Percentiles rank a stretch among this genome's conserved stretches.
Evolutionary conservation across 2,888 invertebrate genomes (phyloP).

Genomic region (Drosophila longiperda): DNA sequence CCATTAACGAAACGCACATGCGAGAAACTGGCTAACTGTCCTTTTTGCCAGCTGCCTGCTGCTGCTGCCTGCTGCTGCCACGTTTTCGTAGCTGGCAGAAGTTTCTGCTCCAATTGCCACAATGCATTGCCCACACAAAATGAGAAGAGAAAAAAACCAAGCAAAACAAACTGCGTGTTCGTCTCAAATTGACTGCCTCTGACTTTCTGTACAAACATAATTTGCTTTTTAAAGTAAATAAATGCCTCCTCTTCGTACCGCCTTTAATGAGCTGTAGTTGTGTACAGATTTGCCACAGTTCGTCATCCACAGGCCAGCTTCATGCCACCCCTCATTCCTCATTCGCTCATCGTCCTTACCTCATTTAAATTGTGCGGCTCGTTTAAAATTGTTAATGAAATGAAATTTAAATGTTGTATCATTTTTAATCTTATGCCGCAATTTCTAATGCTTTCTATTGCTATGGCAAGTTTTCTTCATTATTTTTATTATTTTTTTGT

Average conservation of each 20-base stretch:
- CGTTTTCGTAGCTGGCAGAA: constrained; percentile 51
- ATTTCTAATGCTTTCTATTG: constrained; percentile 48
- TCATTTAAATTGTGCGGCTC: constrained; percentile 18
- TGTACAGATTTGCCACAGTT: constrained; percentile 55
- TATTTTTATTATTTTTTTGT: constrained; percentile 8
- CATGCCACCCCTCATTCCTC: constrained; percentile 16
- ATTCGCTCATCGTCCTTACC: neutral
- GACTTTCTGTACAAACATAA: constrained; percentile 32
- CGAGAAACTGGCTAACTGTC: constrained; percentile 45
- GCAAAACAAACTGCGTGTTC: constrained; percentile 54
- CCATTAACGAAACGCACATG: constrained; percentile 82
- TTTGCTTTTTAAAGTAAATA: constrained; percentile 60
- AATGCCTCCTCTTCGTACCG: constrained; percentile 22
- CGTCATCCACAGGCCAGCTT: constrained; percentile 36
- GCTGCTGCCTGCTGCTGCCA: constrained; percentile 31
- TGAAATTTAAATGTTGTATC: constrained; percentile 67
- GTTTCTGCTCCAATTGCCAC: constrained; percentile 52
- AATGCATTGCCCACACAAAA: constrained; percentile 43
- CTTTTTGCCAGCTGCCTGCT: constrained; percentile 26
- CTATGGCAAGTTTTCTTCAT: constrained; percentile 42
- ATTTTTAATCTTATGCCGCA: constrained; percentile 33
- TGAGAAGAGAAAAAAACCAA: neutral
- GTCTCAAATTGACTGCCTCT: constrained; percentile 54
- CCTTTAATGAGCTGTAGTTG: constrained; percentile 75
- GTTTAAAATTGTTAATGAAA: constrained; percentile 64